Conservation (phyloP, 2,113 vertebrate genomes). For the Chaenocephalus aceratus region DNA sequence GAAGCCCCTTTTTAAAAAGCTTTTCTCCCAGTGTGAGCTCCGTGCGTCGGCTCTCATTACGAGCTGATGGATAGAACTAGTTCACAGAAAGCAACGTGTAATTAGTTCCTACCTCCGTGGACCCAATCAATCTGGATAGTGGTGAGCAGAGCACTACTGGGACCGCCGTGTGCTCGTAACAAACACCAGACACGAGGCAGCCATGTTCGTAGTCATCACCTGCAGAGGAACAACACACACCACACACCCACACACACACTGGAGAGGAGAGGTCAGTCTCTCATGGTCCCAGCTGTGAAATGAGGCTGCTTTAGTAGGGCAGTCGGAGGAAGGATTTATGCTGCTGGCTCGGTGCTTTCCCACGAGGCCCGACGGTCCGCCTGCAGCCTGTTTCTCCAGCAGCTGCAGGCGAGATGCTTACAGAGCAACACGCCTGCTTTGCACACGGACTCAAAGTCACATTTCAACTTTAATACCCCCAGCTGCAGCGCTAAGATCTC, state of each 20-base stretch:
- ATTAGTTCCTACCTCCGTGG: constrained; percentile 73
- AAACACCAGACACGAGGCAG: constrained; percentile 23
- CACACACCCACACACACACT: background rate
- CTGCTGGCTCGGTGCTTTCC: constrained; percentile 51
- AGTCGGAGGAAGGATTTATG: constrained; percentile 74
- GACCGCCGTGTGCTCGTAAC: too few species aligned
- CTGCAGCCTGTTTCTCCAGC: constrained; percentile 69
- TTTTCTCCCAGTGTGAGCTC: constrained; percentile 11
- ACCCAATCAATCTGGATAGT: constrained; percentile 66
- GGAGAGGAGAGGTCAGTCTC: constrained; percentile 64
- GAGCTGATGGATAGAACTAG: constrained; percentile 73
- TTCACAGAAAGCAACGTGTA: constrained; percentile 66
- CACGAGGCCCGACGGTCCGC: constrained; percentile 65
- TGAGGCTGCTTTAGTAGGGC: constrained; percentile 69
- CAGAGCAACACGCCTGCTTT: constrained; percentile 41
- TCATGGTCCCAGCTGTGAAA: constrained; percentile 69
- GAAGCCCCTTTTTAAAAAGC: constrained; percentile 30
- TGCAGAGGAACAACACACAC: constrained; percentile 52
- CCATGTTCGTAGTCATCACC: constrained; percentile 33
- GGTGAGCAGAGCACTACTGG: constrained; percentile 41
- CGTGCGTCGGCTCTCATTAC: constrained; percentile 56
- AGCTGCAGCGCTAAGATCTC: constrained; percentile 21
- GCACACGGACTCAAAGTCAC: constrained; percentile 56
- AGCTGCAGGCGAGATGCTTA: constrained; percentile 67
- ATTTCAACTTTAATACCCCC: constrained; percentile 46